phyloP scores from a whole-genome alignment of 2,888 invertebrate species.

The Byasa hedistus region DNA sequence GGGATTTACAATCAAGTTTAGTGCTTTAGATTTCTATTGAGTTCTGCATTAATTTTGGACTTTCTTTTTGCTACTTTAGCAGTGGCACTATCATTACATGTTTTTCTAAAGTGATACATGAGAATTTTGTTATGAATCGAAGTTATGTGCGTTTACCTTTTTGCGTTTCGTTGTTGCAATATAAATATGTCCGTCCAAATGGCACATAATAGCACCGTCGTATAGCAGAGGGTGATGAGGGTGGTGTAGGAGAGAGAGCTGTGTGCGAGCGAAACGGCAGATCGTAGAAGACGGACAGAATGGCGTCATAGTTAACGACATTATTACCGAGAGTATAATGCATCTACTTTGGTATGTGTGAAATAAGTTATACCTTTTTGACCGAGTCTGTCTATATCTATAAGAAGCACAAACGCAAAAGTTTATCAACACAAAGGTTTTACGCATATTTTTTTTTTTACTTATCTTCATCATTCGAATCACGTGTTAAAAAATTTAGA shows the following conservation, averaged over 20 bases:
- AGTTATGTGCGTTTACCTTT: conserved; percentile 4
- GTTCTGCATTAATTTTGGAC: no score
- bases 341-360: conserved; percentile 21
- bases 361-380: neutral
- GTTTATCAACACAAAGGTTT: no score
- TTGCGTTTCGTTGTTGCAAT: conserved; percentile 29
- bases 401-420: no score
- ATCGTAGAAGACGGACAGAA: conserved; percentile 59
- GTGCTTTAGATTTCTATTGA: no score
- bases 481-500: no score
- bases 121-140: neutral
- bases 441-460: no score
- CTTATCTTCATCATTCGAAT: no score
- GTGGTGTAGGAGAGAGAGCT: conserved; percentile 44
- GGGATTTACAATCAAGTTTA: no score
- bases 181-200: conserved; percentile 34
- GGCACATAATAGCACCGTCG: conserved; percentile 49
- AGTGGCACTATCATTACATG: no score
- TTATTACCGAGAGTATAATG: conserved; percentile 35
- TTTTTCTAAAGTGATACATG: no score
- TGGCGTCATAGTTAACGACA: conserved; percentile 45
- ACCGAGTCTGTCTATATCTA: no score
- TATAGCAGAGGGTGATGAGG: conserved; percentile 47
- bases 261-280: conserved; percentile 42
- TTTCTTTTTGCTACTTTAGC: no score